Conservation (phyloP, 2,888 invertebrate species). For the Papilio demoleus region DNA sequence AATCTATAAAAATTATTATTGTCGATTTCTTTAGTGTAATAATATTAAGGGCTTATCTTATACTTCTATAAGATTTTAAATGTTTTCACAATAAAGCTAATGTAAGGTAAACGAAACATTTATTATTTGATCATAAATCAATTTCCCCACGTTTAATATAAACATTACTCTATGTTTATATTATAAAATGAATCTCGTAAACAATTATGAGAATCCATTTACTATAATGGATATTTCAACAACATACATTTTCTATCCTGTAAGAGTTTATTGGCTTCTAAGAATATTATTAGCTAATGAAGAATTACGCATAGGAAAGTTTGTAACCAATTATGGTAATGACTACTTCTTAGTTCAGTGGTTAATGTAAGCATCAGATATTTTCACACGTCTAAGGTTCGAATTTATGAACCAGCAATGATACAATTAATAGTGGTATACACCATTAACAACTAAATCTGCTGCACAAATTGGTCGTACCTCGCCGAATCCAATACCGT, state of each 20-base stretch:
- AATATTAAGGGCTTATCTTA: no score
- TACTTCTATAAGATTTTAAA: no score
- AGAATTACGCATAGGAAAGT: not conserved
- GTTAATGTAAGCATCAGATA: not conserved
- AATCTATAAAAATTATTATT: not conserved
- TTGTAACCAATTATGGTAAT: conserved; percentile 5
- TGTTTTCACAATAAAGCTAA: not conserved
- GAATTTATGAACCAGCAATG: not conserved
- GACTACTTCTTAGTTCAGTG: not conserved
- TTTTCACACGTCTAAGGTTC: not conserved
- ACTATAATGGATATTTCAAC: conserved; percentile 21
- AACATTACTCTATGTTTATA: conserved; percentile 10
- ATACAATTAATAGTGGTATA: no score
- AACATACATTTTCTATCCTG: conserved; percentile 14
- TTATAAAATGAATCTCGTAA: conserved; percentile 7
- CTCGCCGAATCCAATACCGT: no score
- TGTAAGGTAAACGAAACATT: not conserved
- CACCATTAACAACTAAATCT: no score
- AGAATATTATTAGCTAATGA: conserved; percentile 11
- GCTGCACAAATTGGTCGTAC: no score
- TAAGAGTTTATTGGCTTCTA: conserved; percentile 16
- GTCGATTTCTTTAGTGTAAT: no score
- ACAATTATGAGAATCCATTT: conserved; percentile 1
- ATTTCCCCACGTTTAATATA: not conserved
- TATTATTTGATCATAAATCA: conserved; percentile 13